These are phyloP conservation scores for Mantis religiosa DNA, from an alignment of 2,888 invertebrate genomes.

Conservation along the genomic window DNA sequence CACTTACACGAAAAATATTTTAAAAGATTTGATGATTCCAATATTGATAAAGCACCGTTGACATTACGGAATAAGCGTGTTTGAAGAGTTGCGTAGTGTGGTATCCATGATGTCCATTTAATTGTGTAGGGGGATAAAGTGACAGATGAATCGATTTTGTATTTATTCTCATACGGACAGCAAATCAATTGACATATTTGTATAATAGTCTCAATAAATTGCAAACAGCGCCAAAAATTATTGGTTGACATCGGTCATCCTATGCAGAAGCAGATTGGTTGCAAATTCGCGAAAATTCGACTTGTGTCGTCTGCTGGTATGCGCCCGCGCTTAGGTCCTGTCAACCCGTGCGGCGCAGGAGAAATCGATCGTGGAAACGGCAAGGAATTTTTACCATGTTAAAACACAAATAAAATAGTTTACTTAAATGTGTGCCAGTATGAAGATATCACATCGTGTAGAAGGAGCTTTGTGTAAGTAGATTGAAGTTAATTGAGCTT, in stretches of 20 bases:
- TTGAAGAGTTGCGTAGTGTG: not conserved
- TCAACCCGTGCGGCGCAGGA: conserved; percentile 10
- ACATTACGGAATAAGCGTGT: no score
- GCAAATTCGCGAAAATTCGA: not conserved
- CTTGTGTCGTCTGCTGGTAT: not conserved
- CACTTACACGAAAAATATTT: no score
- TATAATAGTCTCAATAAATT: not conserved
- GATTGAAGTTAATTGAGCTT: not conserved
- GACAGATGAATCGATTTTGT: not conserved
- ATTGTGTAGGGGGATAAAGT: not conserved
- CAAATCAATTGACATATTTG: not conserved
- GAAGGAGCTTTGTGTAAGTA: conserved; percentile 4
- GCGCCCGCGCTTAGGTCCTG: conserved; percentile 9
- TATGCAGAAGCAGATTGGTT: not conserved
- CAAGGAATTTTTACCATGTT: conserved; percentile 1
- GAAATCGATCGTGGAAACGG: conserved; percentile 17
- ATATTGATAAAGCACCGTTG: no score
- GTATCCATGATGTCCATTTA: not conserved
- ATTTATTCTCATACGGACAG: not conserved
- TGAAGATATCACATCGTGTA: conserved; percentile 5
- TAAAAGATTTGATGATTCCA: no score
- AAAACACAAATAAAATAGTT: not conserved
- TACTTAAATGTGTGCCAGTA: not conserved
- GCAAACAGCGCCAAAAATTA: not conserved
- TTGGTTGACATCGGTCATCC: not conserved